Conservation (phyloP, 2,888 invertebrate genomes). For the Dicyrtomina minuta region DNA sequence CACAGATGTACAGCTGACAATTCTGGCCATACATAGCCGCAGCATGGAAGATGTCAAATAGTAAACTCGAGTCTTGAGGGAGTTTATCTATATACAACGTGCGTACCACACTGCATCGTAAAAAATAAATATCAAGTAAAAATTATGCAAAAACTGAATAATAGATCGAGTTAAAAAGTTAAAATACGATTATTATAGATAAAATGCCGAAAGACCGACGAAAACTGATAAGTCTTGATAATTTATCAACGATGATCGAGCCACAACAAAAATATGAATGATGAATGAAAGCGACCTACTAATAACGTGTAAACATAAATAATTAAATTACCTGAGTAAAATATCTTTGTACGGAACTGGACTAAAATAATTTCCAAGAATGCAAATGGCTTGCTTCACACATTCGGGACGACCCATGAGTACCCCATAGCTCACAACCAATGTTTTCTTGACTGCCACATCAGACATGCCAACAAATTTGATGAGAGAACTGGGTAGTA, state of each 20-base stretch:
- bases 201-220: not conserved
- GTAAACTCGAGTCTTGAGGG: conserved; percentile 39
- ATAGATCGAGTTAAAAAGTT: too few relatives aligned
- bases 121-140: not conserved
- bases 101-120: conserved; percentile 34
- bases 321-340: conserved; percentile 36
- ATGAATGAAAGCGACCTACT: too few relatives aligned
- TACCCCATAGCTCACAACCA: conserved; percentile 38
- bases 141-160: not conserved
- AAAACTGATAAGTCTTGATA: not conserved
- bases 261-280: not conserved
- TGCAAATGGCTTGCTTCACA: conserved; percentile 48
- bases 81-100: too few relatives aligned
- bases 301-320: too few relatives aligned
- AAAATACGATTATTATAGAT: not conserved
- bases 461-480: conserved; percentile 18
- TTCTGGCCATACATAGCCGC: conserved; percentile 48
- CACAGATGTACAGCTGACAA: conserved; percentile 45
- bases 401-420: conserved; percentile 48
- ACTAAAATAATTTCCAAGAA: conserved; percentile 47
- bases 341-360: conserved; percentile 46
- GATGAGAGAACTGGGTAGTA: too few relatives aligned
- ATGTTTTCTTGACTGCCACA: conserved; percentile 16
- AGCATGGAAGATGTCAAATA: conserved; percentile 47
- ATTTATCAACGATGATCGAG: not conserved